phyloP scores from a whole-genome alignment of 64 coral and sea anemone genomes.

The Montipora cactus region DNA sequence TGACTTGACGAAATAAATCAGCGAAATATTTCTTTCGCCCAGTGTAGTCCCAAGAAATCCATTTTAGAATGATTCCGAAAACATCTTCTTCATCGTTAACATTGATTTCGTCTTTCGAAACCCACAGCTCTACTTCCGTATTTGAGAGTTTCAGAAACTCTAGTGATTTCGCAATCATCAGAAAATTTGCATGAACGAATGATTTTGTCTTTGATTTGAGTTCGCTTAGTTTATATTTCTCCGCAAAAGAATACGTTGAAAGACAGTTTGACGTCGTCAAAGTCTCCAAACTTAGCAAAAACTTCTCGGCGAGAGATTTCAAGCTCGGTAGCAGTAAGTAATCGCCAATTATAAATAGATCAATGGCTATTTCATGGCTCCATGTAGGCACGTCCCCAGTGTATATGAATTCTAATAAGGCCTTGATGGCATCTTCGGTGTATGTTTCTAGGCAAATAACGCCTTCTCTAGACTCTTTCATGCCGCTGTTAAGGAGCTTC shows the following conservation, averaged over 20 bases:
- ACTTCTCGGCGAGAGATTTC: background rate
- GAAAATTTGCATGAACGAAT: conserved; percentile 15
- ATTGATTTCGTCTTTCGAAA: conserved; percentile 8
- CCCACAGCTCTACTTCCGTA: background rate
- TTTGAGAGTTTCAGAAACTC: background rate
- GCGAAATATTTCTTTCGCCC: background rate
- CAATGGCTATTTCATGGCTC: background rate
- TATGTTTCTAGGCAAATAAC: background rate
- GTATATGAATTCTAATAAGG: background rate
- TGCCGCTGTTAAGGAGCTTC: background rate
- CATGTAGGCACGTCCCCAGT: background rate
- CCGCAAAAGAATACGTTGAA: background rate
- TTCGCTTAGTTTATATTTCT: background rate
- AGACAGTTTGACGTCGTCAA: background rate
- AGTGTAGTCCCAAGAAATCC: background rate
- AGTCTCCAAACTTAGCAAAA: background rate
- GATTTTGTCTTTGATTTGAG: background rate
- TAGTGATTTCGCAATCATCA: background rate
- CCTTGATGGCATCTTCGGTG: background rate
- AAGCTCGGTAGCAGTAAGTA: background rate
- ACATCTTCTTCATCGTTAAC: background rate
- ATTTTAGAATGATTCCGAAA: background rate
- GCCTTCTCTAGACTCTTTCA: conserved; percentile 1
- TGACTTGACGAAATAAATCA: background rate
- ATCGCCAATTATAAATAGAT: background rate